Base-by-base conservation (phyloP, 2,113 vertebrate genomes). In the Hoplias malabaricus region DNA sequence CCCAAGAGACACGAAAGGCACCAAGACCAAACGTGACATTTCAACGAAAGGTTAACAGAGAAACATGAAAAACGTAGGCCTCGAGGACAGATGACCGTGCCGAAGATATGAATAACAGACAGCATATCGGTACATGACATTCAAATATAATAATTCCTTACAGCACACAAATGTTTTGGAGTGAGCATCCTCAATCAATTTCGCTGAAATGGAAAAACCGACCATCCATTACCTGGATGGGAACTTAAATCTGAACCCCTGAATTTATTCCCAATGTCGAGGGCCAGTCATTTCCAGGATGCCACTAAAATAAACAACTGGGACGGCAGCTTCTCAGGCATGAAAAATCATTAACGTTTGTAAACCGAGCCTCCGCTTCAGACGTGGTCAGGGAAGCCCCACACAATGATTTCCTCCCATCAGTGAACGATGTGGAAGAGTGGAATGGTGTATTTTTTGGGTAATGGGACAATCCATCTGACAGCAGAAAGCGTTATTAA, bases 361-460 rank as follows among this genome's bases (percentile, higher is more conserved):
- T 63, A 81, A 77, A 72, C 38, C 5, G 31, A 77, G 36, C 27
- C 53, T 23, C 54, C 25, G 70, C 57, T 73, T 53, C 42, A 68
- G 29, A 54, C 19, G 48, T 67, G 67, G 29, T 63, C 59, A 70
- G 48, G 38, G 6, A 29, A 66, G n/a, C 36, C 59, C 27, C 9
- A 12, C 23, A 13, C 68, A 63, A 57, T 10, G 16, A 59, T 80
- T 40, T 70, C 46, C 69, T 9, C 9, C 42, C 23, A 42, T 34
- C 62, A 57, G 73, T n/a, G 57, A 65, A 40, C 46, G 23, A 40
- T 40, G 19, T 4, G 16, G 72, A 54, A 29, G 4, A 23, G 10
- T 21, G 57, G n/a, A 5, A 27, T 9, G 11, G 14, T 63, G 54
- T 53, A 33, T 36, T 38, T 54, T 36, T 38, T 4, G 48, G 33